A percentile compares a stretch with the other conserved stretches of the same genome.
Evolutionary conservation across 2,113 vertebrate genomes (phyloP).

Genomic region (Oriolus oriolus): DNA sequence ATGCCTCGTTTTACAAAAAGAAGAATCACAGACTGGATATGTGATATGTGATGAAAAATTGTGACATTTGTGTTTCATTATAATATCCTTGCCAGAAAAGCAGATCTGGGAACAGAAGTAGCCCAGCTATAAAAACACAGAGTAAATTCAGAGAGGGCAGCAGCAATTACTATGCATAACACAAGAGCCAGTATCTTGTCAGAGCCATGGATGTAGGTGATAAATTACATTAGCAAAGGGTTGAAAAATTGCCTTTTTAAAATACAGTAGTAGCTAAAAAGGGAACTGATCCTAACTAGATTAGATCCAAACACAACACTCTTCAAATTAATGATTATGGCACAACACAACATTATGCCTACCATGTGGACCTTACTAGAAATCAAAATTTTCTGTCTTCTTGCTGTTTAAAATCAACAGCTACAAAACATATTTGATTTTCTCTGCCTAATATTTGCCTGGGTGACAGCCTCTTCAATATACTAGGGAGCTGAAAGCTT

Average conservation of each 20-base stretch:
- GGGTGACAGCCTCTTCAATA: neutral
- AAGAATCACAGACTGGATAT: neutral
- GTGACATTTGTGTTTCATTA: neutral
- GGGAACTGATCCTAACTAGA: constrained; percentile 32
- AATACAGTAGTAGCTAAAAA: constrained; percentile 53
- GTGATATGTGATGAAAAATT: neutral
- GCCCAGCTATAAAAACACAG: neutral
- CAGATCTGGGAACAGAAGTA: neutral
- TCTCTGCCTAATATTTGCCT: neutral
- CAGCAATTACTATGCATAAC: constrained; percentile 43
- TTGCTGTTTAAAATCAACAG: neutral
- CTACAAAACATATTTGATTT: neutral
- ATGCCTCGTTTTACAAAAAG: neutral
- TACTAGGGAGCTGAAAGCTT: neutral
- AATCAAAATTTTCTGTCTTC: neutral
- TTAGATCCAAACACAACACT: neutral
- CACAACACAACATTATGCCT: neutral
- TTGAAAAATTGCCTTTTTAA: constrained; percentile 59
- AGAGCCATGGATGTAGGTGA: constrained; percentile 26
- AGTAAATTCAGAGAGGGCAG: constrained; percentile 10
- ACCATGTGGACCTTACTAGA: neutral
- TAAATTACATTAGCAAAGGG: constrained; percentile 34
- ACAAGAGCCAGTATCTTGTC: constrained; percentile 10
- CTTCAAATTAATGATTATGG: neutral
- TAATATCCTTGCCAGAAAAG: neutral